Percentiles rank a stretch among this genome's conserved stretches.
Conservation (phyloP, 2,888 invertebrate genomes). For the Dasysyrphus albostriatus region DNA sequence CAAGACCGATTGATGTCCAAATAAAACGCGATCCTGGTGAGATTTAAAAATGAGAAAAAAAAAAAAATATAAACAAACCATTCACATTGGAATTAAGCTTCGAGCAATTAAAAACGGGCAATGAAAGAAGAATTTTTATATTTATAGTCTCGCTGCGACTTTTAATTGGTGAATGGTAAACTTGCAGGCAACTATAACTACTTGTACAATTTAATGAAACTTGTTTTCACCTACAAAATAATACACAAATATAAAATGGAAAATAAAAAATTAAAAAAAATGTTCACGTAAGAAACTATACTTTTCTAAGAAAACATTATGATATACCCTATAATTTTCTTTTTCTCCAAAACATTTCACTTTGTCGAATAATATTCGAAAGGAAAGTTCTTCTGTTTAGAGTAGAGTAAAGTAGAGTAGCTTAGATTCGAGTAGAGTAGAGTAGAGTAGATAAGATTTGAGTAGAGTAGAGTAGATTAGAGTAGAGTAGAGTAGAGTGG, state of each 20-base stretch:
- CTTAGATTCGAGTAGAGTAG: too few relatives aligned
- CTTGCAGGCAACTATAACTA: not conserved
- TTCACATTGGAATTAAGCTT: constrained; percentile 7
- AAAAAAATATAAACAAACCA: not conserved
- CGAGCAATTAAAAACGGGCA: constrained; percentile 33
- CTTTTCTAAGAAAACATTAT: too few relatives aligned
- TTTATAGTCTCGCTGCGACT: constrained; percentile 54
- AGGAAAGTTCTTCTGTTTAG: too few relatives aligned
- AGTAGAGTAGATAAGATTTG: too few relatives aligned
- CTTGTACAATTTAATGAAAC: constrained; percentile 31
- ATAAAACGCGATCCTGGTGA: constrained; percentile 55
- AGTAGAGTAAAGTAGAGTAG: too few relatives aligned
- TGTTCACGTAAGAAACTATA: too few relatives aligned
- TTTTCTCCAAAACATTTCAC: too few relatives aligned
- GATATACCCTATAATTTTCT: not conserved
- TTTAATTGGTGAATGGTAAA: constrained; percentile 62
- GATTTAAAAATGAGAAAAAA: not conserved
- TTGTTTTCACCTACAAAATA: constrained; percentile 52
- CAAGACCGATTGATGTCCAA: constrained; percentile 39
- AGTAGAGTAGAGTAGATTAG: too few relatives aligned
- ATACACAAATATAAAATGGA: constrained; percentile 8
- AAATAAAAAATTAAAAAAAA: constrained; percentile 1
- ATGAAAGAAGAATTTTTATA: constrained; percentile 28
- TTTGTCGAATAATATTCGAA: too few relatives aligned
- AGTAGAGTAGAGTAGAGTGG: too few relatives aligned